Conservation (phyloP, 2,888 invertebrate genomes). For the Saturnia pavonia region DNA sequence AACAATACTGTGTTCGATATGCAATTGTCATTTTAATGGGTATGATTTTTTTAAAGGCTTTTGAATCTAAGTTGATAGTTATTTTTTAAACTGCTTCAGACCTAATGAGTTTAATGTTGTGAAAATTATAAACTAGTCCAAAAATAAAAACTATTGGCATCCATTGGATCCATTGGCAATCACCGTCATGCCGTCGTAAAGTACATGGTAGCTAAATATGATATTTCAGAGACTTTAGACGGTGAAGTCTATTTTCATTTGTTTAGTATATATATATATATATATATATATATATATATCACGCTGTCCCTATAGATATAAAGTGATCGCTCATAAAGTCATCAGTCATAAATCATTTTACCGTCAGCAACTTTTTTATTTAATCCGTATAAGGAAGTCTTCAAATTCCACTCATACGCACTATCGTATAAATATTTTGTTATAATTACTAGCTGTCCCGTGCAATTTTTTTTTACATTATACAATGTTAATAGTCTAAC, state of each 20-base stretch:
- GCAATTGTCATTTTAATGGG: not conserved
- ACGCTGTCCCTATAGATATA: too few species aligned
- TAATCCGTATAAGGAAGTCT: too few species aligned
- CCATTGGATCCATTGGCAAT: not conserved
- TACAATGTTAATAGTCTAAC: too few species aligned
- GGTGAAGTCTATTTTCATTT: not conserved
- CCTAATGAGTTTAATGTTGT: not conserved
- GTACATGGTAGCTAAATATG: not conserved
- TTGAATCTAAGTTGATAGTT: not conserved
- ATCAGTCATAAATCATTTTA: too few species aligned
- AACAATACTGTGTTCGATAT: constrained; percentile 17
- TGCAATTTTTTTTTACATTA: too few species aligned
- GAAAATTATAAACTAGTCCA: not conserved
- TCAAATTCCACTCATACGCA: too few species aligned
- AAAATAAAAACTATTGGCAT: not conserved
- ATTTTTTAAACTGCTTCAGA: not conserved
- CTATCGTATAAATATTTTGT: too few species aligned
- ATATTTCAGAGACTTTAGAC: not conserved
- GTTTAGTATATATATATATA: not conserved
- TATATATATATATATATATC: not conserved
- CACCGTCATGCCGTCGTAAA: not conserved
- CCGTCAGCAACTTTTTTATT: too few species aligned
- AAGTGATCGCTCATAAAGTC: too few species aligned
- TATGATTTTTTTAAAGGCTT: not conserved
- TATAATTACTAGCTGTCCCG: too few species aligned